Evolutionary conservation across 2,113 vertebrate species (phyloP), one percentile per base, ranked within the genome.

Genomic region (Cinclus cinclus): DNA sequence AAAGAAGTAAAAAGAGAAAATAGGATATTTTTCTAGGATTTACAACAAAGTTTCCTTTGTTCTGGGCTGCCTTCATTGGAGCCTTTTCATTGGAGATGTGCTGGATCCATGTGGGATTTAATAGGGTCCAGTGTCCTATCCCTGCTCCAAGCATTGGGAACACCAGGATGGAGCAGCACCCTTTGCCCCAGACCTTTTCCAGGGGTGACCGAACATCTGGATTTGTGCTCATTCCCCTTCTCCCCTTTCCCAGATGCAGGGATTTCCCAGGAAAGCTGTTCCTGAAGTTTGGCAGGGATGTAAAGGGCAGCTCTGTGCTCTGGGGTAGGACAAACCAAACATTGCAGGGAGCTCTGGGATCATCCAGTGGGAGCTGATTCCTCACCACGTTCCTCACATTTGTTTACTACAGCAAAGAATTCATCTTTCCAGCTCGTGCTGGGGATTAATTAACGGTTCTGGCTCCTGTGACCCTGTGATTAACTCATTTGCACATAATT

Each of bases 401-500:
- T 84, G 85, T 94, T 85, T 90, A 79, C 69, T 55, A 79, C 30
- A 31, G 73, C 73, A 83, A 42, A 89, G 92, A 53, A 94, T 95
- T 84, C 91, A 83, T 77, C 44, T 85, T 69, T 75, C 30, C 3
- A 0, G 73, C 89, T 92, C 92, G 27, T 90, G 63, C 91, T 96
- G 95, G 84, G 97, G 92, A 96, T 96, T 97, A 97, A 98, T 98
- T 96, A 98, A 97, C 87, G 94, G 86, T 74, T 94, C 87, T 88
- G 92, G 90, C 94, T 98, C 95, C 94, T 95, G 96, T 96, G 96
- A 97, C 96, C 97, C 94, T 78, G 70, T 90, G 93, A 97, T 97
- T 96, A 97, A 96, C 97, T 98, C 96, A 97, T 97, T 98, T 96
- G 94, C 90, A 95, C 84, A 68, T 97, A 97, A 98, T 97, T 95